phyloP scores from a whole-genome alignment of 2,113 vertebrate genomes.

The Nycticorax nycticorax region DNA sequence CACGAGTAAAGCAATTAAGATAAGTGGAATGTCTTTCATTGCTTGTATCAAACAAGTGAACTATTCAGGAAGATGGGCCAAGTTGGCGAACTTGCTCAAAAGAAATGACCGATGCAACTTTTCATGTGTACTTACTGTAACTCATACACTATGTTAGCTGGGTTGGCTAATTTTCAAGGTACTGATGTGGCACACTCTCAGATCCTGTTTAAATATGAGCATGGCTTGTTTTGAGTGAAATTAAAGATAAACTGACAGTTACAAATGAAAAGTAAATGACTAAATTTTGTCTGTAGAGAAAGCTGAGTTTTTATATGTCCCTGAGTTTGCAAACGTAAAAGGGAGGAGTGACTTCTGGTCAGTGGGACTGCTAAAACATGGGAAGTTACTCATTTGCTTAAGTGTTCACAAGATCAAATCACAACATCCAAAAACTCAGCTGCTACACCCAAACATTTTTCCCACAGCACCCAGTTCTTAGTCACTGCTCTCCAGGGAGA shows the following conservation, averaged over 20 bases:
- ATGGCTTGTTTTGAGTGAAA: not conserved
- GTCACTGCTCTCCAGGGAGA: not conserved
- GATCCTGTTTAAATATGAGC: not conserved
- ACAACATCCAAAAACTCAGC: not conserved
- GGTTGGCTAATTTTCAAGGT: not conserved
- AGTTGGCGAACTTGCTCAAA: conserved; percentile 1
- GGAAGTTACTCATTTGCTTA: not conserved
- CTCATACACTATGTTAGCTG: not conserved
- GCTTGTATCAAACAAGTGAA: conserved; percentile 26
- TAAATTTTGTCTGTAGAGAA: not conserved
- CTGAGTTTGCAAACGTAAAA: not conserved
- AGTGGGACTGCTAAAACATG: not conserved
- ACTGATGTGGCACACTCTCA: not conserved
- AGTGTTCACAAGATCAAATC: not conserved
- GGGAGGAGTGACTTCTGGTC: not conserved
- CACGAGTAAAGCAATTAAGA: conserved; percentile 28
- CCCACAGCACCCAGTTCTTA: conserved; percentile 1
- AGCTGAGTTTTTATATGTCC: not conserved
- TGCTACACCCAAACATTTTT: conserved; percentile 7
- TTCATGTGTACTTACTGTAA: conserved; percentile 33
- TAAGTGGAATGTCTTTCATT: conserved; percentile 52
- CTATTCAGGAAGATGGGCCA: conserved; percentile 23
- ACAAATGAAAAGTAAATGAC: not conserved
- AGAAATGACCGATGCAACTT: conserved; percentile 1
- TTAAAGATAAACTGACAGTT: not conserved